phyloP scores from a whole-genome alignment of 2,797 vertebrate genomes.

The Fistularia tabacaria region DNA sequence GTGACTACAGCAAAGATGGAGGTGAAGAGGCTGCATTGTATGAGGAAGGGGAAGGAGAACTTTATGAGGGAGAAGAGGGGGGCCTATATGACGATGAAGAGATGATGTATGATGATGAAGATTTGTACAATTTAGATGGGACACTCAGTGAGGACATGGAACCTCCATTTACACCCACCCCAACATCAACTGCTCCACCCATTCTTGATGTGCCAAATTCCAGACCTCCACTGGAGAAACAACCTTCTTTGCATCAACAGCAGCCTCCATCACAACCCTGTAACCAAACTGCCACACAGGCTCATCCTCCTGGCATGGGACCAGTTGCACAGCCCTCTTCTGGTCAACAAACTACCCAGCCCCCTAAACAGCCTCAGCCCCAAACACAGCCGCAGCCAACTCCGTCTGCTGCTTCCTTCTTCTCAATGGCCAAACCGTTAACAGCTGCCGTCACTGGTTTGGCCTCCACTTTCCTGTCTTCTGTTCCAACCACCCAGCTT shows the following conservation, averaged over 20 bases:
- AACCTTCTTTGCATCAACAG: conserved; percentile 73
- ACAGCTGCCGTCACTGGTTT: conserved; percentile 75
- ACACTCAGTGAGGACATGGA: conserved; percentile 76
- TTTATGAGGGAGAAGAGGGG: conserved; percentile 76
- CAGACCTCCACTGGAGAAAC: conserved; percentile 76
- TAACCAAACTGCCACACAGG: conserved; percentile 55
- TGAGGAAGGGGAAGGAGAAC: conserved; percentile 70
- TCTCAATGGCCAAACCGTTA: conserved; percentile 79
- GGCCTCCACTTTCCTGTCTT: conserved; percentile 69
- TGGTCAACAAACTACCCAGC: conserved; percentile 47
- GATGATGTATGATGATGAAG: conserved; percentile 73
- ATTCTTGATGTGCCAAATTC: conserved; percentile 45
- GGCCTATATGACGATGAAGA: conserved; percentile 74
- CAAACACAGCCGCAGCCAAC: conserved; percentile 65
- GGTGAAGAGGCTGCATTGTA: conserved; percentile 79
- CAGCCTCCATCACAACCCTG: conserved; percentile 49
- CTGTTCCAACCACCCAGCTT: conserved; percentile 56
- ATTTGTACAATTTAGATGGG: conserved; percentile 76
- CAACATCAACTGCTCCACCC: conserved; percentile 55
- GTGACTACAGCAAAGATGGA: conserved; percentile 78
- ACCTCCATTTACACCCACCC: conserved; percentile 72
- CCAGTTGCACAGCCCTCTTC: conserved; percentile 42
- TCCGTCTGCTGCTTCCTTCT: conserved; percentile 75
- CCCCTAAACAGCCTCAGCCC: conserved; percentile 59
- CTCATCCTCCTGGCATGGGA: conserved; percentile 41